A percentile compares a stretch with the other conserved stretches of the same genome.
phyloP scores from a whole-genome alignment of 2,888 invertebrate species.

The Philopedon plagiatum region DNA sequence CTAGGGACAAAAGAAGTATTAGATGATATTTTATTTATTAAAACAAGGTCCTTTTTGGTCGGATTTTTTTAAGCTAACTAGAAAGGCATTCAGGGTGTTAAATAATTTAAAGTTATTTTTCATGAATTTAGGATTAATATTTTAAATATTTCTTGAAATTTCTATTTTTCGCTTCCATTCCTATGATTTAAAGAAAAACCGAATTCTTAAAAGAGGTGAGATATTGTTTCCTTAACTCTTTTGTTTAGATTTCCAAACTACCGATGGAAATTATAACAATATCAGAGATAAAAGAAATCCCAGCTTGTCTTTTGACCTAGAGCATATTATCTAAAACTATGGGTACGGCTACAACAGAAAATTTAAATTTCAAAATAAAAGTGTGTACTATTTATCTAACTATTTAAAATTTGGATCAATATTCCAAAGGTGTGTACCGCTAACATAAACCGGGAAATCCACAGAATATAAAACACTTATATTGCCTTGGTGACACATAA shows the following conservation, averaged over 20 bases:
- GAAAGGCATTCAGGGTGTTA: no score
- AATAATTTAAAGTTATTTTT: no score
- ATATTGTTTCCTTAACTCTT: no score
- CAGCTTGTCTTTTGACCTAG: not conserved
- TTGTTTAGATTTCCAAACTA: no score
- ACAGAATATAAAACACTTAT: constrained; percentile 5
- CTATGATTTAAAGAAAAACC: no score
- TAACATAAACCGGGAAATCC: not conserved
- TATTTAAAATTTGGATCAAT: constrained; percentile 5
- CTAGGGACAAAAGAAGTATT: not conserved
- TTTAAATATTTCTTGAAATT: no score
- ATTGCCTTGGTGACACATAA: constrained; percentile 4
- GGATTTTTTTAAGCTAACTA: not conserved
- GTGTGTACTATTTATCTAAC: not conserved
- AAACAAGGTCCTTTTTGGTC: constrained; percentile 8
- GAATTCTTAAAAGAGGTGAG: no score
- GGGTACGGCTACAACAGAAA: not conserved
- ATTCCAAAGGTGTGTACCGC: constrained; percentile 1
- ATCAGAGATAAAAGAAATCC: no score
- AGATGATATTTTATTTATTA: not conserved
- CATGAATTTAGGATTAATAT: no score
- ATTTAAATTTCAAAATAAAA: constrained; percentile 1
- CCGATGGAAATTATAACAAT: no score
- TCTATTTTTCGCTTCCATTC: no score
- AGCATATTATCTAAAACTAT: not conserved